phyloP scores from a whole-genome alignment of 2,113 vertebrate genomes.

The Aspidoscelis tigris region DNA sequence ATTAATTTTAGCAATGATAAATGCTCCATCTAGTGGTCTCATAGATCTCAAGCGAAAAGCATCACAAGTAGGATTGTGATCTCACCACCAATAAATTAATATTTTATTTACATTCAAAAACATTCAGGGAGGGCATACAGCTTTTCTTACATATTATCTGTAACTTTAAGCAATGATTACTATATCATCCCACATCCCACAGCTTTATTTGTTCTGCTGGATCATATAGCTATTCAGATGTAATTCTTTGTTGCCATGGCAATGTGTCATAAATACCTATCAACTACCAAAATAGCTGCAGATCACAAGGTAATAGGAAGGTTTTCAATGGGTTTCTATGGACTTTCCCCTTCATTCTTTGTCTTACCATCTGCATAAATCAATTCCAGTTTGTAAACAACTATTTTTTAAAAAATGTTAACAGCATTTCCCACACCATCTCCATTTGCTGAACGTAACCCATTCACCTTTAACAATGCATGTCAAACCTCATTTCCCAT shows the following conservation, averaged over 20 bases:
- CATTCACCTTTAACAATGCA: background rate
- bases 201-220: slow-evolving; percentile 41
- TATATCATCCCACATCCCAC: slow-evolving; percentile 32
- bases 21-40: slow-evolving; percentile 78
- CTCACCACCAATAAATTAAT: slow-evolving; percentile 3
- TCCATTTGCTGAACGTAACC: background rate
- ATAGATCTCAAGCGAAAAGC: slow-evolving; percentile 52
- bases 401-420: background rate
- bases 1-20: slow-evolving; percentile 53
- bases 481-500: background rate
- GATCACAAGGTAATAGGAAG: slow-evolving; percentile 42
- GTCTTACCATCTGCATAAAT: slow-evolving; percentile 27
- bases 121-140: rapidly evolving
- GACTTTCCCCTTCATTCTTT: background rate
- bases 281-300: slow-evolving; percentile 63
- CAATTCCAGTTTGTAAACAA: slow-evolving; percentile 33
- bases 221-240: slow-evolving; percentile 42
- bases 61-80: slow-evolving; percentile 23
- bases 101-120: background rate
- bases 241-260: slow-evolving; percentile 62
- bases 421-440: background rate
- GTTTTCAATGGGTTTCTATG: background rate
- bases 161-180: slow-evolving; percentile 32
- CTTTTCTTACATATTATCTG: slow-evolving; percentile 13
- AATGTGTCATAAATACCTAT: slow-evolving; percentile 60